Percentiles rank a stretch among this genome's conserved stretches.
These are phyloP conservation scores for Acropora yongei DNA, from an alignment of 64 coral and sea anemone genomes.

Conservation along the genomic window DNA sequence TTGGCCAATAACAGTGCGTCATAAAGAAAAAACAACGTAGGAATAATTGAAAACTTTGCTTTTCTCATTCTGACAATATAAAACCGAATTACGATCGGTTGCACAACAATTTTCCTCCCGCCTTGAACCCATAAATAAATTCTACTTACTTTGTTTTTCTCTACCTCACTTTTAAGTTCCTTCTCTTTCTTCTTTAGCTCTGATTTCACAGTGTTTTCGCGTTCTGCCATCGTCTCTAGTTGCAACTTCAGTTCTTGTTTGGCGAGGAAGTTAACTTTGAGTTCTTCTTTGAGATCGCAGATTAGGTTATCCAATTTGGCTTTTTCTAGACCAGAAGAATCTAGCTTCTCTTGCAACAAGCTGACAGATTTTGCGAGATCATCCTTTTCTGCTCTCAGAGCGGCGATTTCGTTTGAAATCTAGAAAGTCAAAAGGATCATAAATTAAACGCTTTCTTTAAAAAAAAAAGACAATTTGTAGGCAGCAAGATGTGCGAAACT, in stretches of 20 bases:
- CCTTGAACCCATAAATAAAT: no score
- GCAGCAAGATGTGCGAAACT: not conserved
- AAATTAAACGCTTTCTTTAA: not conserved
- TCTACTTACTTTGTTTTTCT: conserved; percentile 20
- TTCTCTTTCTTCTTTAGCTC: conserved; percentile 27
- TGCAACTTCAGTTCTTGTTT: conserved; percentile 41
- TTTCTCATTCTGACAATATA: no score
- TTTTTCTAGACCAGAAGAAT: conserved; percentile 16
- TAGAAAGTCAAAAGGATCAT: not conserved
- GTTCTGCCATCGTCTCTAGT: conserved; percentile 9
- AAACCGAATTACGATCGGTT: no score
- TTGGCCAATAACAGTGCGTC: no score
- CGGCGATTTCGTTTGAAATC: not conserved
- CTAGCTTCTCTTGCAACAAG: not conserved
- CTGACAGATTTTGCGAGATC: not conserved
- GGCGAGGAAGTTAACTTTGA: conserved; percentile 44
- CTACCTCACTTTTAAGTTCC: conserved; percentile 37
- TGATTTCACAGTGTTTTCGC: conserved; percentile 2
- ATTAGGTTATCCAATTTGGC: conserved; percentile 25
- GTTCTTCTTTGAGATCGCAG: conserved; percentile 32
- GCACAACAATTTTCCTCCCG: no score
- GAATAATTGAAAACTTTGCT: no score
- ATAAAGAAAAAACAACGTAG: no score
- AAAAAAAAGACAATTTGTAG: not conserved
- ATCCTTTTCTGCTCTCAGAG: not conserved